Conservation (phyloP, 2,888 invertebrate species). For the Xestia rhomboidea region DNA sequence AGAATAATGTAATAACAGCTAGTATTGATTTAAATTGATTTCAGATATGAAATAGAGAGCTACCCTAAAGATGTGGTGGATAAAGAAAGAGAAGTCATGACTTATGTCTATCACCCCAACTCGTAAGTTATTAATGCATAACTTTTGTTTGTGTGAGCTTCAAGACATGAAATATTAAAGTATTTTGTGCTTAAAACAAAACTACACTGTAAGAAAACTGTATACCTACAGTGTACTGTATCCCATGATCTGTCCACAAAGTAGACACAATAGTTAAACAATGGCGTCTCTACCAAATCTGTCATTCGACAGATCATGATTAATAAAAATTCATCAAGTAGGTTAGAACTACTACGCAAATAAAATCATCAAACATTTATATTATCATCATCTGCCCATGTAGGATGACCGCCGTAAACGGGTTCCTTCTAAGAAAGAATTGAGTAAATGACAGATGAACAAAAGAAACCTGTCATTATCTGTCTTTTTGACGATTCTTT, state of each 20-base stretch:
- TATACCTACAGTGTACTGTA: not conserved
- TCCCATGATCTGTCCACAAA: too few relatives aligned
- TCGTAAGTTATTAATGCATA: slow-evolving; percentile 76
- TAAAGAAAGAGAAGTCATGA: slow-evolving; percentile 96
- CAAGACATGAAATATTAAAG: not conserved
- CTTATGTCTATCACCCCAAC: slow-evolving; percentile 92
- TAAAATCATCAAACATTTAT: not conserved
- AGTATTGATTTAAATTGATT: slow-evolving; percentile 59
- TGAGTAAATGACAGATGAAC: too few relatives aligned
- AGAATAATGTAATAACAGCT: not conserved
- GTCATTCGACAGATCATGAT: too few relatives aligned
- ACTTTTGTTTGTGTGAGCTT: not conserved
- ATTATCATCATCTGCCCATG: not conserved
- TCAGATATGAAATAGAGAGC: slow-evolving; percentile 90
- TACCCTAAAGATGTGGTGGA: slow-evolving; percentile 93
- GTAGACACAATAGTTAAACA: too few relatives aligned
- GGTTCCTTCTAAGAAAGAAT: too few relatives aligned
- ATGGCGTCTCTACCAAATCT: too few relatives aligned
- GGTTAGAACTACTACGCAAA: not conserved
- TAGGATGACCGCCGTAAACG: too few relatives aligned
- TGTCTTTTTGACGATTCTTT: too few relatives aligned
- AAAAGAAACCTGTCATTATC: too few relatives aligned
- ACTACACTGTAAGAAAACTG: not conserved
- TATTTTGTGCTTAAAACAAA: not conserved
- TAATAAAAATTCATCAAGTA: not conserved